Conservation (phyloP, 2,888 invertebrate genomes). For the Scotopteryx bipunctaria region DNA sequence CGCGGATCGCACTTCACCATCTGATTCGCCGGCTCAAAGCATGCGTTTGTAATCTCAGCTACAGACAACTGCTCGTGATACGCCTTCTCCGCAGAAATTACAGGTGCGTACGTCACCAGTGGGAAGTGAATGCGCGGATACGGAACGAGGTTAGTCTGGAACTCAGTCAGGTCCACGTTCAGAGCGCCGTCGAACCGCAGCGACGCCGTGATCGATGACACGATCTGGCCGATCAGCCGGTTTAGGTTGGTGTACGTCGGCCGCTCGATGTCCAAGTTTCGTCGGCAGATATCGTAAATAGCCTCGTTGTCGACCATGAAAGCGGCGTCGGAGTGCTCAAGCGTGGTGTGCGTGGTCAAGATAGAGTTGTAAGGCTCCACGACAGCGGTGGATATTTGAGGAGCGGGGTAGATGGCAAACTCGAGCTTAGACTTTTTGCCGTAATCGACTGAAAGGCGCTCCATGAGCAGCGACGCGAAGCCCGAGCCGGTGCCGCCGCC, state of each 20-base stretch:
- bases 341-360: conserved; percentile 96
- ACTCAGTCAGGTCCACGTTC: conserved; percentile 96
- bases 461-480: conserved; percentile 97
- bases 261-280: conserved; percentile 96
- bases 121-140: conserved; percentile 98
- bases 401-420: conserved; percentile 98
- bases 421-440: conserved; percentile 97
- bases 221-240: conserved; percentile 96
- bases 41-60: conserved; percentile 96
- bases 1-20: conserved; percentile 97
- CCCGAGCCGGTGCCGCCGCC: conserved; percentile 97
- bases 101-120: conserved; percentile 94
- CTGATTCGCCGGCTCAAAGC: conserved; percentile 97
- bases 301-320: conserved; percentile 97
- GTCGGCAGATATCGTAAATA: conserved; percentile 94
- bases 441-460: conserved; percentile 96
- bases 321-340: conserved; percentile 97
- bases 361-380: conserved; percentile 99
- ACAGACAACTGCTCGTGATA: conserved; percentile 96
- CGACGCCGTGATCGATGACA: conserved; percentile 95
- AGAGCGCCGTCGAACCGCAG: conserved; percentile 95
- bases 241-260: conserved; percentile 98
- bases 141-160: conserved; percentile 96
- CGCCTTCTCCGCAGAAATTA: conserved; percentile 96
- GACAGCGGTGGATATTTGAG: conserved; percentile 93